Conservation (phyloP, 2,797 vertebrate species). For the Botia kubotai region DNA sequence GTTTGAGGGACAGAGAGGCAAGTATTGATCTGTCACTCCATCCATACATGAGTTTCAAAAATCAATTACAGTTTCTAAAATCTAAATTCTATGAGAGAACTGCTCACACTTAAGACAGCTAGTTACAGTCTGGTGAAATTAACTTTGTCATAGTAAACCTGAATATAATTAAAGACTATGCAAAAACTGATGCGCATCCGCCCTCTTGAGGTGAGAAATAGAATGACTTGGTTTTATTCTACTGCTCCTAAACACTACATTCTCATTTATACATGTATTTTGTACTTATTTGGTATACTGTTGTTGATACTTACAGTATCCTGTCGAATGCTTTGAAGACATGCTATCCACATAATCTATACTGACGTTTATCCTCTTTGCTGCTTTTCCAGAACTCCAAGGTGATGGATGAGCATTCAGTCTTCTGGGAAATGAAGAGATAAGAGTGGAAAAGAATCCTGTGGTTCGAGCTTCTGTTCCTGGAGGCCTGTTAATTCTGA, state of each 20-base stretch:
- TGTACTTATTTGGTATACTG: neutral
- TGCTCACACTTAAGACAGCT: slow-evolving; percentile 67
- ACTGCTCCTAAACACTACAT: neutral
- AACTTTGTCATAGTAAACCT: slow-evolving; percentile 73
- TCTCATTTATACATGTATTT: neutral
- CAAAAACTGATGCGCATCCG: slow-evolving; percentile 69
- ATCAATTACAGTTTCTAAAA: neutral
- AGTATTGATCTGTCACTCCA: neutral
- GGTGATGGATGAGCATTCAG: slow-evolving; percentile 67
- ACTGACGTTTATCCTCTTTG: slow-evolving; percentile 19
- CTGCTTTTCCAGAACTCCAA: slow-evolving; percentile 69
- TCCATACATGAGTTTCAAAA: neutral
- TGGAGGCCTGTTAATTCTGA: slow-evolving; percentile 72
- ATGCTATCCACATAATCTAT: neutral
- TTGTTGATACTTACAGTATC: neutral
- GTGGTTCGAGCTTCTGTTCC: slow-evolving; percentile 72
- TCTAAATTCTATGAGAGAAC: slow-evolving; percentile 43
- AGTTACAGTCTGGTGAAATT: slow-evolving; percentile 68
- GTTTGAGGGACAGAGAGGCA: neutral
- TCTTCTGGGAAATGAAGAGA: slow-evolving; percentile 74
- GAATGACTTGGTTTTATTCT: slow-evolving; percentile 24
- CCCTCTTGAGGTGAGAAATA: slow-evolving; percentile 73
- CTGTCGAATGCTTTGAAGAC: neutral
- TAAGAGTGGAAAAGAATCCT: slow-evolving; percentile 72
- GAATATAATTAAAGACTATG: slow-evolving; percentile 42